A percentile compares a stretch with the other conserved stretches of the same genome.
phyloP scores from a whole-genome alignment of 2,888 invertebrate genomes.

The Holacanthella duospinosa region DNA sequence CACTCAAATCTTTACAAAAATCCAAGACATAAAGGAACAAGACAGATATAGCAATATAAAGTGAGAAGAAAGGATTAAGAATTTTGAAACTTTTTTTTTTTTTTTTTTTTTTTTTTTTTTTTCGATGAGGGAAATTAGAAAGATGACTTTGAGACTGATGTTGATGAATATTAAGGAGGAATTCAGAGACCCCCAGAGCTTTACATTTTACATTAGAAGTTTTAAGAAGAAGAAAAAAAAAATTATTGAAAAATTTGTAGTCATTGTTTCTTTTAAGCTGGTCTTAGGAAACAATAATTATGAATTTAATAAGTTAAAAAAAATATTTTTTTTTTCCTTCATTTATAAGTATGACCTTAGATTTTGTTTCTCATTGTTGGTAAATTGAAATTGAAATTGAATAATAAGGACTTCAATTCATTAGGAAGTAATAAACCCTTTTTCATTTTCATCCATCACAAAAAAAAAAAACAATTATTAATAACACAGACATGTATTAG shows the following conservation, averaged over 20 bases:
- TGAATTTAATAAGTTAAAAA: background rate
- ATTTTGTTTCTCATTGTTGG: no score
- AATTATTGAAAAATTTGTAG: background rate
- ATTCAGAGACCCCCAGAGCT: background rate
- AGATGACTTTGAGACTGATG: background rate
- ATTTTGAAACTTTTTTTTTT: no score
- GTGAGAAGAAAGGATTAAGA: no score
- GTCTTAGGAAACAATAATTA: background rate
- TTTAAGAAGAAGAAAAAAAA: background rate
- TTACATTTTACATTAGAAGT: background rate
- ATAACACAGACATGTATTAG: background rate
- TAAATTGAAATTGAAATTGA: no score
- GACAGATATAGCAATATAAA: no score
- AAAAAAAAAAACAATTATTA: background rate
- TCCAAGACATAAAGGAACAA: no score
- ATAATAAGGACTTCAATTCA: background rate
- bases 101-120: no score
- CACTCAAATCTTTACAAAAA: no score
- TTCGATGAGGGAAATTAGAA: background rate
- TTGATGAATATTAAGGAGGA: background rate
- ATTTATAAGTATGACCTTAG: background rate
- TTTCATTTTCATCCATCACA: no score
- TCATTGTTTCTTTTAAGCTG: constrained; percentile 1
- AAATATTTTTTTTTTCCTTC: background rate
- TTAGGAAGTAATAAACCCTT: background rate